Conservation (phyloP, 2,797 vertebrate species). For the Falco cherrug region DNA sequence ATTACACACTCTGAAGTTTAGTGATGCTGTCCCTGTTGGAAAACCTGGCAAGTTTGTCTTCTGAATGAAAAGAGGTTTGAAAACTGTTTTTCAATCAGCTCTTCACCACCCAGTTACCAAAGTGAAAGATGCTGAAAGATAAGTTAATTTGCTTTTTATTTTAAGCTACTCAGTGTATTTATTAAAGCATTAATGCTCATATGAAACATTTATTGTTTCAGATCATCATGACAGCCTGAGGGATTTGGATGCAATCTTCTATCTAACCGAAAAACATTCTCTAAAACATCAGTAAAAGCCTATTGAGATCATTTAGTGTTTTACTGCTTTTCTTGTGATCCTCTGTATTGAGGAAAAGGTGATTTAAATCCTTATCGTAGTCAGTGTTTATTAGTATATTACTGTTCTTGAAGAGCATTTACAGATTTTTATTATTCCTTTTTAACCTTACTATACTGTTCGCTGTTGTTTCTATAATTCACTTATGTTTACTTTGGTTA, state of each 20-base stretch:
- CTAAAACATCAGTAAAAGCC: not conserved
- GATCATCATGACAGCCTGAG: not conserved
- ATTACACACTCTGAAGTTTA: not conserved
- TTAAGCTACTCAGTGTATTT: not conserved
- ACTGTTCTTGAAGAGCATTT: not conserved
- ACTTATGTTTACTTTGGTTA: not conserved
- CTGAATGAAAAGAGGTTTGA: not conserved
- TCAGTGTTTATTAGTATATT: not conserved
- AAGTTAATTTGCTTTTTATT: not conserved
- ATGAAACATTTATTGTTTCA: slow-evolving; percentile 11
- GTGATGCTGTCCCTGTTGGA: not conserved
- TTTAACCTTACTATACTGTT: not conserved
- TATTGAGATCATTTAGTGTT: not conserved
- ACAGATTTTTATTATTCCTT: not conserved
- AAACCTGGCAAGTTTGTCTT: not conserved
- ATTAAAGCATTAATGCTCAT: not conserved
- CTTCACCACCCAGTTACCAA: not conserved
- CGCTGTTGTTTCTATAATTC: not conserved
- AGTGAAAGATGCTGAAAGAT: not conserved
- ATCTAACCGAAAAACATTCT: not conserved
- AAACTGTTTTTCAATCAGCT: not conserved
- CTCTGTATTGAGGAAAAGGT: not conserved
- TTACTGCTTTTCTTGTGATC: not conserved
- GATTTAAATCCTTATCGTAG: not conserved
- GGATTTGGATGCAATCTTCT: not conserved